Evolutionary conservation across 1,140 invertebrate species (phyloP).

Genomic region (Amyelois transitella): DNA sequence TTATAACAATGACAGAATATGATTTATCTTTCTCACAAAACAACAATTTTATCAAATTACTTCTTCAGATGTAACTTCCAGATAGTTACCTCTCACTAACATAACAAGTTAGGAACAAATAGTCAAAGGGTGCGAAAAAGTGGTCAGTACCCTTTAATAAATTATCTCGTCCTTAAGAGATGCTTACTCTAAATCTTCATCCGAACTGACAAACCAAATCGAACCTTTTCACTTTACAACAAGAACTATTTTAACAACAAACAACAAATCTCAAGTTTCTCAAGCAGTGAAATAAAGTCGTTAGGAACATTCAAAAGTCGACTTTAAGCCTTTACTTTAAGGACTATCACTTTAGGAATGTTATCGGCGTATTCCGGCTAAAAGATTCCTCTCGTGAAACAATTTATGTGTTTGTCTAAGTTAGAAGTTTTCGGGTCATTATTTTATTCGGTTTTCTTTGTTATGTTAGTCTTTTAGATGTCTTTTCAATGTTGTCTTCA

Average conservation of each 20-base stretch:
- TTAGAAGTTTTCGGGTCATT: constrained; percentile 49
- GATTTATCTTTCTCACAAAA: too few relatives aligned
- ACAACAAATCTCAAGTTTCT: constrained; percentile 6
- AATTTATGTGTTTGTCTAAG: constrained; percentile 64
- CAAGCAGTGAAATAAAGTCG: constrained; percentile 14
- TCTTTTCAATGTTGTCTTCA: not conserved
- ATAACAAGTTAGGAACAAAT: constrained; percentile 24
- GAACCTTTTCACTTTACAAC: constrained; percentile 5
- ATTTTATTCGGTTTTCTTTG: constrained; percentile 33
- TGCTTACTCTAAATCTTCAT: constrained; percentile 15
- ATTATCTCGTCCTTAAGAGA: constrained; percentile 35
- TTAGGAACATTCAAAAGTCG: constrained; percentile 12
- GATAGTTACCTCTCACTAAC: not conserved
- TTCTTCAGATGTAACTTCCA: not conserved
- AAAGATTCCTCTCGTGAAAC: constrained; percentile 49
- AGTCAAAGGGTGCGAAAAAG: constrained; percentile 37
- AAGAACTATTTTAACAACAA: constrained; percentile 8
- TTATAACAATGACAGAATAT: too few relatives aligned
- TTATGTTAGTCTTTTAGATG: constrained; percentile 4
- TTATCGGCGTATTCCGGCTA: constrained; percentile 25
- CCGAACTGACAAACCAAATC: constrained; percentile 1
- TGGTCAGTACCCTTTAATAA: constrained; percentile 36
- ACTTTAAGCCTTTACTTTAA: constrained; percentile 16
- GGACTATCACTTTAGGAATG: constrained; percentile 13
- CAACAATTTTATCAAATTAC: not conserved